A percentile compares a stretch with the other conserved stretches of the same genome.
Evolutionary conservation across 1,140 invertebrate species (phyloP).

Genomic region (Mycetomoellerius zeteki): DNA sequence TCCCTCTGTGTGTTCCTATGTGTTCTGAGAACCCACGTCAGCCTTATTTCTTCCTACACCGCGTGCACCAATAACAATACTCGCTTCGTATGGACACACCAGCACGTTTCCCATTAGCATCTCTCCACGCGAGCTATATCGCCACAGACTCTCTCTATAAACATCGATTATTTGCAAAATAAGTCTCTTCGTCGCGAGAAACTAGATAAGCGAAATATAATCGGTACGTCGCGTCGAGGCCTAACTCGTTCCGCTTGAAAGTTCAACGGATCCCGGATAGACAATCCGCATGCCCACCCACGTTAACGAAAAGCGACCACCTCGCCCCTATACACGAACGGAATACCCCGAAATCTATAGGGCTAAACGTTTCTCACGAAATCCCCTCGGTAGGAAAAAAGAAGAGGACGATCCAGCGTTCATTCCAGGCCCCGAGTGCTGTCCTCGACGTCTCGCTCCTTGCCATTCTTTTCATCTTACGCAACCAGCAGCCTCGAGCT

Average conservation of each 20-base stretch:
- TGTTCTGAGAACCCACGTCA: slow-evolving; percentile 41
- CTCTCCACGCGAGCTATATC: not conserved
- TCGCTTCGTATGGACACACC: not conserved
- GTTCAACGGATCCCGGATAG: not conserved
- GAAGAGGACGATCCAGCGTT: not conserved
- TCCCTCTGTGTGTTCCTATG: not conserved
- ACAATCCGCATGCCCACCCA: slow-evolving; percentile 41
- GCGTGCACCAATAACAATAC: slow-evolving; percentile 27
- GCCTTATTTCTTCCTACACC: slow-evolving; percentile 15
- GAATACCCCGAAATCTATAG: slow-evolving; percentile 37
- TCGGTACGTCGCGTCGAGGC: not conserved
- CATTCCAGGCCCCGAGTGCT: slow-evolving; percentile 17
- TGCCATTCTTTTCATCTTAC: slow-evolving; percentile 60
- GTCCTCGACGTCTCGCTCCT: slow-evolving; percentile 25
- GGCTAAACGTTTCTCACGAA: slow-evolving; percentile 56
- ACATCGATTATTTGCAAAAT: slow-evolving; percentile 22
- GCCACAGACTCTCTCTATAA: not conserved
- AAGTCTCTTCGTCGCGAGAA: not conserved
- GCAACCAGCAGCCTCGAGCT: slow-evolving; percentile 54
- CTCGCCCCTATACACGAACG: not conserved
- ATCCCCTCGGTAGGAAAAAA: not conserved
- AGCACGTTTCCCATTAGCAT: slow-evolving; percentile 1
- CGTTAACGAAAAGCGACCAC: slow-evolving; percentile 8
- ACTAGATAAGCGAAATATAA: slow-evolving; percentile 47
- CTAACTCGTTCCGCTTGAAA: not conserved